These are phyloP conservation scores for Micronycteris hirsuta DNA, from an alignment of 2,113 vertebrate genomes.

Conservation along the genomic window DNA sequence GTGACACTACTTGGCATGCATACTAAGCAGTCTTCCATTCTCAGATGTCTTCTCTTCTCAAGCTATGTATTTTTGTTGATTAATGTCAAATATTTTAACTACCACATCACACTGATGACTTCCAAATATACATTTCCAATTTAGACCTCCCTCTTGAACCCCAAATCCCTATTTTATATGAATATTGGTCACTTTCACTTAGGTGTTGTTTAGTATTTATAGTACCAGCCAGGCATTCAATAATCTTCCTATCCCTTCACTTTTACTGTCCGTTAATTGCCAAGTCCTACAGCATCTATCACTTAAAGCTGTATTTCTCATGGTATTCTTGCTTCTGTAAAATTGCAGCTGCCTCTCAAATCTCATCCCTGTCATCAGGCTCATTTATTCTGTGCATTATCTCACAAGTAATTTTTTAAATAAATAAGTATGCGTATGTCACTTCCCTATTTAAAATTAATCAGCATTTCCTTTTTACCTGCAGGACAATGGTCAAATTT, in stretches of 20 bases:
- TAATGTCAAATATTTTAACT: not conserved
- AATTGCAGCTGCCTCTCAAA: not conserved
- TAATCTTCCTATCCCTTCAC: not conserved
- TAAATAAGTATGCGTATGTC: conserved; percentile 1
- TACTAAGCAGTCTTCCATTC: not conserved
- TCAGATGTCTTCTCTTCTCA: not conserved
- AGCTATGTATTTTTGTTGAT: not conserved
- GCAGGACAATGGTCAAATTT: not conserved
- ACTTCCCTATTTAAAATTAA: not conserved
- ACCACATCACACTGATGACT: not conserved
- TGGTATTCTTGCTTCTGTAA: conserved; percentile 20
- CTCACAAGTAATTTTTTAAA: conserved; percentile 11
- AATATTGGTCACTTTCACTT: not conserved
- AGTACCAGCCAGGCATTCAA: not conserved
- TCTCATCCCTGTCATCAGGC: not conserved
- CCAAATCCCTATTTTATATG: not conserved
- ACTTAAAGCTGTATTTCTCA: conserved; percentile 11
- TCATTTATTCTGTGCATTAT: not conserved
- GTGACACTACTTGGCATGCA: not conserved
- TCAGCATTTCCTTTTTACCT: not conserved
- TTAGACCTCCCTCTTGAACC: not conserved
- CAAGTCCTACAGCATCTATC: not conserved
- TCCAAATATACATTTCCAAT: not conserved
- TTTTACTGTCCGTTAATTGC: not conserved
- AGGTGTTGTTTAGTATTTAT: not conserved